These are phyloP conservation scores for Eptesicus fuscus DNA, from an alignment of 2,113 vertebrate species.

Conservation along the genomic window DNA sequence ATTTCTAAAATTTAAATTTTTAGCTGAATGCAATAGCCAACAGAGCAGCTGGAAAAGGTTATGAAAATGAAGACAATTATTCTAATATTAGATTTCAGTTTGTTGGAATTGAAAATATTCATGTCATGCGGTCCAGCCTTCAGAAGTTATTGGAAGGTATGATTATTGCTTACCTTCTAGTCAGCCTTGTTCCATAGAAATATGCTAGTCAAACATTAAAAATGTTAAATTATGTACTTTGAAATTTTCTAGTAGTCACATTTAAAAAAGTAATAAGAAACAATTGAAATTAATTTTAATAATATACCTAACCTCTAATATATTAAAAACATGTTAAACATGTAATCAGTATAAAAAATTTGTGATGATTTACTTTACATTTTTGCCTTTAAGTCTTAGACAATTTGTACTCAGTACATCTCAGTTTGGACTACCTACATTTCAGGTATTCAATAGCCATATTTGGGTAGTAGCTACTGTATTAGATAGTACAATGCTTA, in stretches of 20 bases:
- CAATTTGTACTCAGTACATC: not conserved
- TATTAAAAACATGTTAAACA: not conserved
- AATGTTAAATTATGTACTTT: not conserved
- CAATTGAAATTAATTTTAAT: not conserved
- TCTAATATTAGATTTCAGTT: slow-evolving; percentile 99
- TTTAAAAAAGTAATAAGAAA: slow-evolving; percentile 4
- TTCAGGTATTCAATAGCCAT: not conserved
- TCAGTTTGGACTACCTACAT: not conserved
- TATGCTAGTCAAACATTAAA: not conserved
- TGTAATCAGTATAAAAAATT: not conserved
- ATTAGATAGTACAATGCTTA: not conserved
- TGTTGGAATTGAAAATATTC: slow-evolving; percentile 99
- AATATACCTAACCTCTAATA: not conserved
- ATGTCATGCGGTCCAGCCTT: slow-evolving; percentile 96
- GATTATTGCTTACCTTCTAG: not conserved
- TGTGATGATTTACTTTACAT: not conserved
- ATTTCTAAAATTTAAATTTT: slow-evolving; percentile 61
- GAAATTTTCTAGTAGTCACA: not conserved
- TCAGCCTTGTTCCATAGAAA: not conserved
- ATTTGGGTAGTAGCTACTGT: not conserved
- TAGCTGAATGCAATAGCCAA: slow-evolving; percentile 98
- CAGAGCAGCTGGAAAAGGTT: slow-evolving; percentile 97
- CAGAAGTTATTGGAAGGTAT: slow-evolving; percentile 97
- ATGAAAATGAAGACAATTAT: slow-evolving; percentile 99
- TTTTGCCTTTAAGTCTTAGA: not conserved